Percentiles rank a stretch among this genome's conserved stretches.
phyloP scores from a whole-genome alignment of 2,797 vertebrate genomes.

The Trachops cirrhosus region DNA sequence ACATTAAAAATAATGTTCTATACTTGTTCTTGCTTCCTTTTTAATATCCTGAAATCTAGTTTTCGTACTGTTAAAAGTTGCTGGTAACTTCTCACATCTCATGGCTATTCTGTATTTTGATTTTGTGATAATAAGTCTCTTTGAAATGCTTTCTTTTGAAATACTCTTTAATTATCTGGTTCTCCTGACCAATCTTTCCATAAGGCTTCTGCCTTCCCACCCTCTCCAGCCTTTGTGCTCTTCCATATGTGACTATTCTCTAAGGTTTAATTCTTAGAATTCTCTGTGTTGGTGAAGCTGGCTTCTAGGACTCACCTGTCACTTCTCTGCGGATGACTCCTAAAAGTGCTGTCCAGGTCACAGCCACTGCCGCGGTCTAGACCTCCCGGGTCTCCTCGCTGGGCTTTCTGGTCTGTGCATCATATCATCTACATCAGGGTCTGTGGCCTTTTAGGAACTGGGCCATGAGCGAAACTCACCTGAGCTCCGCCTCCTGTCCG shows the following conservation, averaged over 20 bases:
- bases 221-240: background rate
- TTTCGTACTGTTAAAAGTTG: constrained; percentile 31
- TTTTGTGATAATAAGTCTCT: background rate
- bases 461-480: no score
- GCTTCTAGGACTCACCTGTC: background rate
- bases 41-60: background rate
- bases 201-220: background rate
- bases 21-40: background rate
- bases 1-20: constrained; percentile 12
- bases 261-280: background rate
- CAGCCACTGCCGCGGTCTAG: background rate
- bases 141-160: background rate
- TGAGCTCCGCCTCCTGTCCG: no score
- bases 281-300: constrained; percentile 12
- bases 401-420: background rate
- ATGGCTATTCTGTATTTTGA: background rate
- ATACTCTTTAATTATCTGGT: background rate
- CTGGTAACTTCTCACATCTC: background rate
- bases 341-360: background rate
- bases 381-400: background rate
- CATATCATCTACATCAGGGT: background rate
- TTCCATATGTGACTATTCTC: background rate
- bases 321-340: background rate
- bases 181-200: background rate
- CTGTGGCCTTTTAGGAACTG: background rate